phyloP scores from a whole-genome alignment of 2,113 vertebrate species.

The Gasterosteus nipponicus region DNA sequence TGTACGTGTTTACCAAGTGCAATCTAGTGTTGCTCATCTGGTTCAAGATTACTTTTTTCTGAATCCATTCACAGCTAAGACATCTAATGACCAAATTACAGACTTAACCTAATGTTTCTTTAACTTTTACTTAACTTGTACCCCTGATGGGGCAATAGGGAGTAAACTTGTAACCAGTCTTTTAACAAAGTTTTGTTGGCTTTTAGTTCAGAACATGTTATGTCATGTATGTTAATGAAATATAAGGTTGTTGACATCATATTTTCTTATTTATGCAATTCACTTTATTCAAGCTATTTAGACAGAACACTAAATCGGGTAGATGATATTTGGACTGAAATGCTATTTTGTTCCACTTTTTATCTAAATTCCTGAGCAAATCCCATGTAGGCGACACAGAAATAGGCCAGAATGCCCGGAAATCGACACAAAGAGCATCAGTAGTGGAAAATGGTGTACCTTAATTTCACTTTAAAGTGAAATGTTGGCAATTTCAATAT shows the following conservation, averaged over 20 bases:
- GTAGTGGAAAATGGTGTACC: conserved; percentile 1
- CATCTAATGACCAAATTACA: conserved; percentile 24
- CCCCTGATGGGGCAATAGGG: not conserved
- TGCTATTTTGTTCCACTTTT: not conserved
- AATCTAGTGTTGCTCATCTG: conserved; percentile 14
- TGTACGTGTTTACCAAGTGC: conserved; percentile 41
- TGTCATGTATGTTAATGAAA: not conserved
- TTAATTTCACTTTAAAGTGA: conserved; percentile 2
- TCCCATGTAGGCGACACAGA: not conserved
- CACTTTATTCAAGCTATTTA: not conserved
- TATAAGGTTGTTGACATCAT: not conserved
- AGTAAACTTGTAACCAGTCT: not conserved
- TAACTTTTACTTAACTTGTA: not conserved
- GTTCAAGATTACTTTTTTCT: conserved; percentile 15
- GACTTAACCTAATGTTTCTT: conserved; percentile 2
- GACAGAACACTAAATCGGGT: not conserved
- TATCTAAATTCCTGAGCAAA: not conserved
- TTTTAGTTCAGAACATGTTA: not conserved
- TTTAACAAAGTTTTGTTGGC: not conserved
- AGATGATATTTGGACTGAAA: not conserved
- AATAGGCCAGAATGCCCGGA: not conserved
- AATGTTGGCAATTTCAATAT: conserved; percentile 35
- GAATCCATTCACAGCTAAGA: conserved; percentile 10
- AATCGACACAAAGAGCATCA: not conserved
- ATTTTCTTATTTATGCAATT: not conserved